A percentile compares a stretch with the other conserved stretches of the same genome.
Evolutionary conservation across 2,113 vertebrate species (phyloP).

Genomic region (Siphamia tubifer): DNA sequence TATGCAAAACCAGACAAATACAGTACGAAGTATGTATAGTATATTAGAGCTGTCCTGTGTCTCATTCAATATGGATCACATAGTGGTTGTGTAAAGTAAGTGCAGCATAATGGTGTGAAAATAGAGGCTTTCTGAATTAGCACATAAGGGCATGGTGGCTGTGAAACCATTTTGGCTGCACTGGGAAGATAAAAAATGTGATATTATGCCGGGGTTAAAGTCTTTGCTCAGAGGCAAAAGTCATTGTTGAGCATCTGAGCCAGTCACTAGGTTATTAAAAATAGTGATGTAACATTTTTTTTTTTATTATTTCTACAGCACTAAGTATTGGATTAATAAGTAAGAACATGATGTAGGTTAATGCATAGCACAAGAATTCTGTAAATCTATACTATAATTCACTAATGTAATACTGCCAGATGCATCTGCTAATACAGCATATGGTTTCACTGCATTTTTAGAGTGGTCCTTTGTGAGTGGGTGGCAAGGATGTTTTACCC

Average conservation of each 20-base stretch:
- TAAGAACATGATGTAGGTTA: background rate
- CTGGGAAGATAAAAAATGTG: conserved; percentile 11
- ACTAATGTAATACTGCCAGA: background rate
- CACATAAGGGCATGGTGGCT: background rate
- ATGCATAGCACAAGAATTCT: background rate
- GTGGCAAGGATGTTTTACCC: conserved; percentile 45
- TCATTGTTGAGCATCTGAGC: conserved; percentile 31
- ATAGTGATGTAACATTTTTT: background rate
- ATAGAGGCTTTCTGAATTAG: background rate
- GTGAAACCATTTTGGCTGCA: background rate
- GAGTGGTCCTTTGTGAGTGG: conserved; percentile 3
- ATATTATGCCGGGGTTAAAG: too few species aligned
- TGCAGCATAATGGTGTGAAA: too few species aligned
- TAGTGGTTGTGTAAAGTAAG: conserved; percentile 22
- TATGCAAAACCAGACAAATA: background rate
- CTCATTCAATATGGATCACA: background rate
- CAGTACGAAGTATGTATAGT: too few species aligned
- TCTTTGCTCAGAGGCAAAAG: conserved; percentile 17
- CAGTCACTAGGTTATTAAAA: conserved; percentile 35
- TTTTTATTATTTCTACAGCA: background rate
- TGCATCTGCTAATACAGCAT: conserved; percentile 3
- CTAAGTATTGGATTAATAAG: background rate
- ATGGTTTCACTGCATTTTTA: conserved; percentile 11
- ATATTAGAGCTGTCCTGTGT: background rate
- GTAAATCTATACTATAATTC: background rate